Evolutionary conservation across 2,888 invertebrate genomes (phyloP).

Genomic region (Litoditis marina): DNA sequence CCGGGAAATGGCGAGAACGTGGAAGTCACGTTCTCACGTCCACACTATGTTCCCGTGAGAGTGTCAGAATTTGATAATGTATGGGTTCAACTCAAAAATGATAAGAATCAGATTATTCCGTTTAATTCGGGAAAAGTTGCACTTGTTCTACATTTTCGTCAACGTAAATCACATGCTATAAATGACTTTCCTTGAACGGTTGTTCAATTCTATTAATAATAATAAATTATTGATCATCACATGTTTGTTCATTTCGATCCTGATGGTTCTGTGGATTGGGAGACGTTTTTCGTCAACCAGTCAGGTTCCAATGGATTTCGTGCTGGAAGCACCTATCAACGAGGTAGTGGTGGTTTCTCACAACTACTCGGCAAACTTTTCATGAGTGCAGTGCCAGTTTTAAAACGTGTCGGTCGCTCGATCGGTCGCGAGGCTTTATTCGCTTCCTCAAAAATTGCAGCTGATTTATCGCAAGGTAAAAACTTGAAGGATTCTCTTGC

Average conservation of each 20-base stretch:
- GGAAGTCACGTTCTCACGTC: constrained; percentile 4
- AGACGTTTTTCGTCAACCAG: constrained; percentile 4
- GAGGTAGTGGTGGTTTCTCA: constrained; percentile 14
- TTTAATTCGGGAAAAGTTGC: constrained; percentile 16
- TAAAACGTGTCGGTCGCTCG: constrained; percentile 8
- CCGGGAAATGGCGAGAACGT: neutral
- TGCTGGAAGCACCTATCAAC: constrained; percentile 14
- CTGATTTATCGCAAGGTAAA: constrained; percentile 13
- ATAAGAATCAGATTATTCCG: constrained; percentile 11
- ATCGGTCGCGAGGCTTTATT: constrained; percentile 9
- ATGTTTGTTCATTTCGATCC: neutral
- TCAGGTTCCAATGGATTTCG: constrained; percentile 14
- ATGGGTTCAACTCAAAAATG: constrained; percentile 6
- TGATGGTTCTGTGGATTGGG: constrained; percentile 13
- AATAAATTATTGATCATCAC: constrained; percentile 3
- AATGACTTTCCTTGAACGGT: constrained; percentile 4
- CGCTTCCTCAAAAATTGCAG: constrained; percentile 10
- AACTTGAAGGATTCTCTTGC: constrained; percentile 6
- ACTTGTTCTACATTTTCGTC: constrained; percentile 11
- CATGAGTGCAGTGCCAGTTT: constrained; percentile 13
- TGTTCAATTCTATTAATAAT: constrained; percentile 2
- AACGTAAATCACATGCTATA: neutral
- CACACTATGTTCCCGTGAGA: constrained; percentile 6
- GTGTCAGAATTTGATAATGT: neutral
- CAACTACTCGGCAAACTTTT: constrained; percentile 20